Evolutionary conservation across 2,888 invertebrate genomes (phyloP), one percentile per base, ranked within the genome.

Genomic region (Lymantria dispar): DNA sequence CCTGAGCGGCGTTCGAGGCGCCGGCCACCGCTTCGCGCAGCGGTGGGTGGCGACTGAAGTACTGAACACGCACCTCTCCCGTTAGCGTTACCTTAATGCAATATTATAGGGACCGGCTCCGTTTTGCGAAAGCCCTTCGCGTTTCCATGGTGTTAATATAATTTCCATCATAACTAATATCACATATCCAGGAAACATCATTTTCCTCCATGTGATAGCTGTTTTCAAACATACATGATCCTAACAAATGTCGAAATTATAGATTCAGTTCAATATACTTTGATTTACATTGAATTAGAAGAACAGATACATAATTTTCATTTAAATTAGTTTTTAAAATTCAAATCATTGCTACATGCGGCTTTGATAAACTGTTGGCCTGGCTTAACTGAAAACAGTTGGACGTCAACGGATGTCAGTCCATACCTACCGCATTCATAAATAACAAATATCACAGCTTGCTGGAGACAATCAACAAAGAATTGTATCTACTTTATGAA

Each of bases 41-140:
- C 81, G 86, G 84, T 83, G 87, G 87, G 88, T 87, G 87, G 85
- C 80, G 72, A 82, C 84, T 78, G n/a, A n/a, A n/a, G n/a, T n/a
- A n/a, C n/a, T n/a, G 78, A 80, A 71, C 83, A 81, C 85, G 82
- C 84, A 85, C 80, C 86, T 85, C 88, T 88, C 89, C 89, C 90
- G 90, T 89, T 90, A 89, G 89, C 90, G 90, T 89, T 90, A 89
- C 87, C 88, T 88, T 83, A 87, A 84, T 84, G 85, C 87, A 73
- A 85, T 83, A 85, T 83, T 82, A 87, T 77, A 84, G 86, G 85
- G 85, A 84, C 84, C 79, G 85, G 85, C 83, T 84, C 84, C 83
- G 83, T 78, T 72, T 72, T 74, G 80, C 78, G 73, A 83, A 82
- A 85, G 82, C 85, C 81, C 80, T 80, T 74, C 69, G 64, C 72